Evolutionary conservation across 2,113 vertebrate genomes (phyloP).

Genomic region (Scolopax mira): DNA sequence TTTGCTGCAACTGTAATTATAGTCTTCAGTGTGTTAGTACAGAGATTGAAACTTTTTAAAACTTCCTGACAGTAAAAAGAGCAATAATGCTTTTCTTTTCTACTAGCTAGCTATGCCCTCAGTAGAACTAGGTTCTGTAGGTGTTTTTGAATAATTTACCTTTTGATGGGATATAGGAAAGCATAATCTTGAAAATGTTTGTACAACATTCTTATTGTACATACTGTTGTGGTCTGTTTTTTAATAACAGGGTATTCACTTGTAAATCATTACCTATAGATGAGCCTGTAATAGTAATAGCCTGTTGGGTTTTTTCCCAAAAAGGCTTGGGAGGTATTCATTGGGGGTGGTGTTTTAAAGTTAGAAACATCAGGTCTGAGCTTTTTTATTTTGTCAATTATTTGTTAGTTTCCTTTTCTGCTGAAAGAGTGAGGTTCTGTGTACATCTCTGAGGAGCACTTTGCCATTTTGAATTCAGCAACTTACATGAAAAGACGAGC

Average conservation of each 20-base stretch:
- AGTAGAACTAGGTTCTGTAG: background rate
- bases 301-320: background rate
- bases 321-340: background rate
- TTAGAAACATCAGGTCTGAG: background rate
- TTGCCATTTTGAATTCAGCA: background rate
- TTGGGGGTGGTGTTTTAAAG: background rate
- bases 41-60: background rate
- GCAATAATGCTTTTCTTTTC: background rate
- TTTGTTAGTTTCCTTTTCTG: background rate
- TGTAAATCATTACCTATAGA: background rate
- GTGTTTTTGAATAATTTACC: background rate
- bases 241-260: background rate
- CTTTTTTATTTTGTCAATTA: background rate
- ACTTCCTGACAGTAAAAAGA: background rate
- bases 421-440: background rate
- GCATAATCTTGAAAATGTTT: background rate
- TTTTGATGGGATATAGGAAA: background rate
- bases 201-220: background rate
- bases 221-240: background rate
- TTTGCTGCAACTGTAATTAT: background rate
- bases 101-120: background rate
- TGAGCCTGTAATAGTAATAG: background rate
- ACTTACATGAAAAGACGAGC: background rate
- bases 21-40: background rate
- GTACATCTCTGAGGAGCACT: background rate